These are phyloP conservation scores for Heliconius ismenius DNA, from an alignment of 2,888 invertebrate species.

Conservation along the genomic window DNA sequence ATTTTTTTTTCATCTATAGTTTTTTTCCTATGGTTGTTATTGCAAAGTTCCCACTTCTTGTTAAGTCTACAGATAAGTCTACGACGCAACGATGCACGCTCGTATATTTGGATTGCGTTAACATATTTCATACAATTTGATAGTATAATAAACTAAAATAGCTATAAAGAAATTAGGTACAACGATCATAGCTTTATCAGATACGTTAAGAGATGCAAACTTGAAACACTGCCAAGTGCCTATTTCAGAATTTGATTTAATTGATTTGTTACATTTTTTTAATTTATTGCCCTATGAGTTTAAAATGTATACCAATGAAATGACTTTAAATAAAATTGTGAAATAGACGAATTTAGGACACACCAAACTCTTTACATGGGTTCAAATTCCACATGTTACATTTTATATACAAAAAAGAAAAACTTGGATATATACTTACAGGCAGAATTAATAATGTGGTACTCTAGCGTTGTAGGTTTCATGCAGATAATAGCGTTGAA, in stretches of 20 bases:
- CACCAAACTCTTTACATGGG: too few relatives aligned
- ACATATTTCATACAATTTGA: background rate
- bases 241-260: background rate
- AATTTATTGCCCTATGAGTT: background rate
- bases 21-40: too few relatives aligned
- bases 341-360: too few relatives aligned
- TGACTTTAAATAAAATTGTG: background rate
- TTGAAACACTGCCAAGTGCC: background rate
- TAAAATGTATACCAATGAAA: background rate
- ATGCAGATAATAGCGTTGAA: background rate
- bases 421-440: background rate
- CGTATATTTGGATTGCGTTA: background rate
- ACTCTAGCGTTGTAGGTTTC: background rate
- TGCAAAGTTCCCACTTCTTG: too few relatives aligned
- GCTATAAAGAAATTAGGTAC: background rate
- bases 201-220: background rate
- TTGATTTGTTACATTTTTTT: background rate
- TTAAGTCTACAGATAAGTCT: too few relatives aligned
- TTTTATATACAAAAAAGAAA: too few relatives aligned
- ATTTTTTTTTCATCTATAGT: too few relatives aligned
- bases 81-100: background rate
- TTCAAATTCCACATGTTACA: too few relatives aligned
- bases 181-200: background rate
- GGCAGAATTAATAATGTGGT: slow-evolving; percentile 1
- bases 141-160: background rate